phyloP scores from a whole-genome alignment of 2,113 vertebrate genomes.

The Zosterops lateralis region DNA sequence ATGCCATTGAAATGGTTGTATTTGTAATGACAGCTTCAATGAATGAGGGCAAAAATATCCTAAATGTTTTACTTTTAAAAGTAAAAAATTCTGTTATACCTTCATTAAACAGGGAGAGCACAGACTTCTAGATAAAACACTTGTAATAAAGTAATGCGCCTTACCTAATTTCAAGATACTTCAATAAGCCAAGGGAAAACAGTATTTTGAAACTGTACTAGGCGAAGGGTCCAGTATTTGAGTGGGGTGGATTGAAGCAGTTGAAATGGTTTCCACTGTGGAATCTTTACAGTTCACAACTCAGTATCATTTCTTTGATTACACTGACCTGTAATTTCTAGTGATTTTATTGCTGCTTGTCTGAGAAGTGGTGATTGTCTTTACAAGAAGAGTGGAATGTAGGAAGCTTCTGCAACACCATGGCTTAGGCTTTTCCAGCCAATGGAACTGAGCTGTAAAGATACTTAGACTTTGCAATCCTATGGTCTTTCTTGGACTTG shows the following conservation, averaged over 20 bases:
- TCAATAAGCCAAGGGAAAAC: not conserved
- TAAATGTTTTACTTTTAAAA: not conserved
- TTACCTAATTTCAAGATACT: not conserved
- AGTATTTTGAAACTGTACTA: not conserved
- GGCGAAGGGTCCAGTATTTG: not conserved
- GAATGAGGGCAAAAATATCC: not conserved
- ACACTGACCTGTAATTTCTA: not conserved
- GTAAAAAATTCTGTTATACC: not conserved
- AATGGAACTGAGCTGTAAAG: not conserved
- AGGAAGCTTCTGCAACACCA: not conserved
- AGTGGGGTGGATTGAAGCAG: not conserved
- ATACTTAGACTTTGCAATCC: not conserved
- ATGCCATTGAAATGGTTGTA: not conserved
- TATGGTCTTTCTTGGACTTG: not conserved
- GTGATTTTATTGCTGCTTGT: not conserved
- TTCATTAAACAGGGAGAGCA: not conserved
- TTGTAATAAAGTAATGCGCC: not conserved
- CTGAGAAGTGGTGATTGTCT: not conserved
- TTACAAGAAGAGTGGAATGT: not conserved
- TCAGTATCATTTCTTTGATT: not conserved
- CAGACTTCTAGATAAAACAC: not conserved
- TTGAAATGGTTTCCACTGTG: not conserved
- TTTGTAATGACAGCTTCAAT: not conserved
- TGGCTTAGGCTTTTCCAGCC: not conserved
- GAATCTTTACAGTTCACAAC: not conserved